Conservation (phyloP, 2,888 invertebrate species). For the Agriopis aurantiaria region DNA sequence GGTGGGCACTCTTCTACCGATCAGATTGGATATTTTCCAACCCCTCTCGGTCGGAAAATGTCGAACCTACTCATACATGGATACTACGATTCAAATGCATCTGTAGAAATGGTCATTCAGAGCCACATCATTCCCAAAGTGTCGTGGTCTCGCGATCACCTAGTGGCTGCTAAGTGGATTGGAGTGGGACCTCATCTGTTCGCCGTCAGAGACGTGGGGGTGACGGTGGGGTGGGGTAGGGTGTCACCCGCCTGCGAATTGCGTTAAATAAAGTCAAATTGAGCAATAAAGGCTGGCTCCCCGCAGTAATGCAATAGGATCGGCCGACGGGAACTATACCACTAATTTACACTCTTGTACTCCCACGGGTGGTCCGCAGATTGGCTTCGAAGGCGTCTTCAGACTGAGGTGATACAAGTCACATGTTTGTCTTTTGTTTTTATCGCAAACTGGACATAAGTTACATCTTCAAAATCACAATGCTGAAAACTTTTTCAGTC, state of each 20-base stretch:
- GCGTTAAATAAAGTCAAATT: slow-evolving; percentile 86
- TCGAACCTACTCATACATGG: background rate
- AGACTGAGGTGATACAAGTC: slow-evolving; percentile 2
- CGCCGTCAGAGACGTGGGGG: slow-evolving; percentile 70
- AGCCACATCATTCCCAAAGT: slow-evolving; percentile 58
- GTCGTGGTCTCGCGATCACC: slow-evolving; percentile 71
- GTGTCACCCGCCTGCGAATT: slow-evolving; percentile 62
- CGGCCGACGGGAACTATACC: slow-evolving; percentile 70
- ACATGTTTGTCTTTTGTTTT: slow-evolving; percentile 15
- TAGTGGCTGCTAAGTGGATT: slow-evolving; percentile 83
- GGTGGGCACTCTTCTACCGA: background rate
- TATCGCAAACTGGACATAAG: background rate
- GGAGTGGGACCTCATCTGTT: slow-evolving; percentile 84
- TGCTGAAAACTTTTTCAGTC: too few relatives aligned
- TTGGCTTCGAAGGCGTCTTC: slow-evolving; percentile 25
- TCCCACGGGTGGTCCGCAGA: slow-evolving; percentile 27
- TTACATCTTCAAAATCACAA: background rate
- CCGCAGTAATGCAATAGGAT: slow-evolving; percentile 81
- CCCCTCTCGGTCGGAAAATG: background rate
- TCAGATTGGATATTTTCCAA: background rate
- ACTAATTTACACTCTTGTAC: slow-evolving; percentile 68
- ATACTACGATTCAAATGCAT: slow-evolving; percentile 43
- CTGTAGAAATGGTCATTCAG: slow-evolving; percentile 52
- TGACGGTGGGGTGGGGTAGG: slow-evolving; percentile 47
- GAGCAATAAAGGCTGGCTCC: slow-evolving; percentile 84